A percentile compares a stretch with the other conserved stretches of the same genome.
Evolutionary conservation across 2,888 invertebrate species (phyloP).

Genomic region (Protula sp.): DNA sequence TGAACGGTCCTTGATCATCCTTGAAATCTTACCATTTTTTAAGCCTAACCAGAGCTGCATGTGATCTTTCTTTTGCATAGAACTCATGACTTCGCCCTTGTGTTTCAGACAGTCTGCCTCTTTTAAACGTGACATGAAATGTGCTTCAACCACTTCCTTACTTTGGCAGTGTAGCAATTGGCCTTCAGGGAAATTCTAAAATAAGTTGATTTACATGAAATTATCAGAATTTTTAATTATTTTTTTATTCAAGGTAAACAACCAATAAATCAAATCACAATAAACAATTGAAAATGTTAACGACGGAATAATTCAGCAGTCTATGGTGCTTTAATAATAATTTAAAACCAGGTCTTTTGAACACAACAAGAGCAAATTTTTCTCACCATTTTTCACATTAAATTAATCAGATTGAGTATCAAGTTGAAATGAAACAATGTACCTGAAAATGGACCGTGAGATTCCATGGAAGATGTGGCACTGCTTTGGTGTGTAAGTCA

Average conservation of each 20-base stretch:
- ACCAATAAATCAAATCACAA: no score
- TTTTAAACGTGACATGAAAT: conserved; percentile 91
- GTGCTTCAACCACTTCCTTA: conserved; percentile 79
- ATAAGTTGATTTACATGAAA: no score
- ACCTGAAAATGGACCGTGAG: conserved; percentile 80
- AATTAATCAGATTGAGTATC: no score
- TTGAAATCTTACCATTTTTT: conserved; percentile 84
- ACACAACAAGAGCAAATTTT: no score
- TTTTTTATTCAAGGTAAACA: no score
- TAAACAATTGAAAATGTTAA: no score
- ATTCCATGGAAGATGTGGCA: conserved; percentile 71
- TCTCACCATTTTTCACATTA: no score
- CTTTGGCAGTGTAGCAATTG: conserved; percentile 79
- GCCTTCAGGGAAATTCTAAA: conserved; percentile 83
- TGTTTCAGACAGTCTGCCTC: conserved; percentile 99
- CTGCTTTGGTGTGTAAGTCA: conserved; percentile 60
- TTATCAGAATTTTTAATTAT: no score
- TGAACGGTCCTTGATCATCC: no score
- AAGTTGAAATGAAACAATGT: no score
- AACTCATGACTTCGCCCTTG: conserved; percentile 62
- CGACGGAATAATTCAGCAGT: no score
- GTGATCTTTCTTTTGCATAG: conserved; percentile 79
- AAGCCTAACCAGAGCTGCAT: conserved; percentile 92
- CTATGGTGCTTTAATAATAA: not conserved
- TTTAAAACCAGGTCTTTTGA: no score